These are phyloP conservation scores for Priapulus caudatus DNA, from an alignment of 2,888 invertebrate species.

Conservation along the genomic window DNA sequence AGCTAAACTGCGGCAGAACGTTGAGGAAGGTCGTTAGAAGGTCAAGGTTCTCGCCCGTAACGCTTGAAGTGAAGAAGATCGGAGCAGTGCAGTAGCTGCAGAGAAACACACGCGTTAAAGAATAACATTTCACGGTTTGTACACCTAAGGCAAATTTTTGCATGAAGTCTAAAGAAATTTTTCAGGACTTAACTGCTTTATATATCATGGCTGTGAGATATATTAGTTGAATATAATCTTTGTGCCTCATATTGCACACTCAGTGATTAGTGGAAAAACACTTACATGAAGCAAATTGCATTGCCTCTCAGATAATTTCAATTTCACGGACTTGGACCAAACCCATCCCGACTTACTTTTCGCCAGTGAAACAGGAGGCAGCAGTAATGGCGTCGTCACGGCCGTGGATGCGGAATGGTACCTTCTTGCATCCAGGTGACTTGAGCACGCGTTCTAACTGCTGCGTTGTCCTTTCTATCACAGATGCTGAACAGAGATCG, in stretches of 20 bases:
- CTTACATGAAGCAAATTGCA: too few species aligned
- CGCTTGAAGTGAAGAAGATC: conserved; percentile 60
- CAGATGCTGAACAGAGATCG: conserved; percentile 54
- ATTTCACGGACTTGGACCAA: too few species aligned
- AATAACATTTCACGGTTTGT: too few species aligned
- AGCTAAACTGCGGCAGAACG: conserved; percentile 53
- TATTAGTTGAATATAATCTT: too few species aligned
- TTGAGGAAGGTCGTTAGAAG: conserved; percentile 73
- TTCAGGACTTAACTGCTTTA: too few species aligned
- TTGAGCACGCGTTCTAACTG: conserved; percentile 51
- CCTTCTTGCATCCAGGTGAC: conserved; percentile 50
- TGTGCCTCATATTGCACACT: too few species aligned
- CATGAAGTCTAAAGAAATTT: too few species aligned
- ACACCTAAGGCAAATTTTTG: too few species aligned
- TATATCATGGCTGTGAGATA: too few species aligned
- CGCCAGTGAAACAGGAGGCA: conserved; percentile 51
- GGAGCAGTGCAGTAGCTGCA: conserved; percentile 35
- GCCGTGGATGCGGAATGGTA: conserved; percentile 52
- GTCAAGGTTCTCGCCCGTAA: conserved; percentile 70
- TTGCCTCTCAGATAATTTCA: too few species aligned
- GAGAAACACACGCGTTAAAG: conserved; percentile 6
- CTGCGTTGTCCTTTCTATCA: conserved; percentile 40
- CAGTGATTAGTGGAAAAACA: too few species aligned
- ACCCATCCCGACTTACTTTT: too few species aligned
- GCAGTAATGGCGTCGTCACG: conserved; percentile 63